A percentile compares a stretch with the other conserved stretches of the same genome.
Evolutionary conservation across 2,888 invertebrate genomes (phyloP).

Genomic region (Thyatira batis): DNA sequence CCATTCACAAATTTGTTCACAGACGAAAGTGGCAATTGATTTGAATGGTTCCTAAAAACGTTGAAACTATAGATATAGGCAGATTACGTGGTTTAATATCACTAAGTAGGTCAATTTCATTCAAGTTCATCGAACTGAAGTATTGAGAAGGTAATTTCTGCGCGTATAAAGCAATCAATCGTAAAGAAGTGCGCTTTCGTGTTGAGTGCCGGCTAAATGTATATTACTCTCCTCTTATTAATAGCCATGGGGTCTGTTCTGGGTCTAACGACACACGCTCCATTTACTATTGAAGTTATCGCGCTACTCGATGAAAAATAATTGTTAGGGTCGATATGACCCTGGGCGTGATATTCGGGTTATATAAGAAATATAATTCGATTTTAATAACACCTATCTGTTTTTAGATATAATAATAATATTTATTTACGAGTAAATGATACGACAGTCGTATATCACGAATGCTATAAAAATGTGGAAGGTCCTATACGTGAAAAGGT

Average conservation of each 20-base stretch:
- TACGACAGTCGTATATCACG: not conserved
- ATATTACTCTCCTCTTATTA: conserved; percentile 47
- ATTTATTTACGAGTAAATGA: not conserved
- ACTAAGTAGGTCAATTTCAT: not conserved
- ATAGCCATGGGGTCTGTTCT: conserved; percentile 43
- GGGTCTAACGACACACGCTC: conserved; percentile 46
- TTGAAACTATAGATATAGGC: too few relatives aligned
- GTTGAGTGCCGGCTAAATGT: conserved; percentile 52
- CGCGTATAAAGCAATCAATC: conserved; percentile 49
- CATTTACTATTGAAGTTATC: conserved; percentile 51
- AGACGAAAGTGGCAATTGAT: conserved; percentile 20
- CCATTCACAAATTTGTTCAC: conserved; percentile 27
- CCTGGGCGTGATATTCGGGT: conserved; percentile 8
- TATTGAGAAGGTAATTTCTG: not conserved
- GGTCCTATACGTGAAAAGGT: not conserved
- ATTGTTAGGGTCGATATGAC: conserved; percentile 41
- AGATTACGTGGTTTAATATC: too few relatives aligned
- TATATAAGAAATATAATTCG: not conserved
- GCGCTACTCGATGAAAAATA: conserved; percentile 45
- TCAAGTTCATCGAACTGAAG: not conserved
- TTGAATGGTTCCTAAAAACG: not conserved
- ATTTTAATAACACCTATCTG: not conserved
- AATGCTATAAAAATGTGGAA: not conserved
- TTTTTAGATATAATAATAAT: too few relatives aligned
- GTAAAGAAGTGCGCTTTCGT: conserved; percentile 40